Conservation (phyloP, 2,888 invertebrate species). For the Tiliacea citrago region DNA sequence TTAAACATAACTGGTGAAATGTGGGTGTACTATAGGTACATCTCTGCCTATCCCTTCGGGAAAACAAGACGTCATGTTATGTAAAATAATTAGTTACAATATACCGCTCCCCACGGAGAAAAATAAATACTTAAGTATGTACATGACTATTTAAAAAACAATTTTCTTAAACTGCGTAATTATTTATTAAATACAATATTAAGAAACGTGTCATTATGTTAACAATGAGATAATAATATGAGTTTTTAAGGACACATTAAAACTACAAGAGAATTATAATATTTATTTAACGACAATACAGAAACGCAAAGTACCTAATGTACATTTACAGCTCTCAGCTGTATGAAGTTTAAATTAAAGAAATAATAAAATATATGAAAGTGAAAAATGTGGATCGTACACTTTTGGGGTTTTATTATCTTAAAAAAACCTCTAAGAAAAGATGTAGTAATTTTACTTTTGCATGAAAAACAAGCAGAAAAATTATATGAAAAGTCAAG, state of each 20-base stretch:
- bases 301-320: no score
- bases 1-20: no score
- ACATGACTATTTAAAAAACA: not conserved
- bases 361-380: not conserved
- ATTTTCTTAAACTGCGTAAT: not conserved
- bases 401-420: no score
- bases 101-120: not conserved
- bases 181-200: slow-evolving; percentile 9
- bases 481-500: not conserved
- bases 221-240: not conserved
- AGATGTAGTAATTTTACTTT: not conserved
- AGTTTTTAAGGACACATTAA: not conserved
- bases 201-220: not conserved
- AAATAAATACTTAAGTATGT: no score
- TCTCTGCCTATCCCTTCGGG: no score
- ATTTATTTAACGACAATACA: no score
- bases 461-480: not conserved
- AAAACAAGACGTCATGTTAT: no score
- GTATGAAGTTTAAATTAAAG: not conserved
- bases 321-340: not conserved
- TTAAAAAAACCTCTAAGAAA: not conserved
- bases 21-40: no score
- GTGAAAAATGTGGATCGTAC: not conserved
- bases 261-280: not conserved
- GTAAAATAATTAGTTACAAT: not conserved